These are phyloP conservation scores for Dreissena rostriformis DNA, from an alignment of 1,140 invertebrate genomes.

Conservation along the genomic window DNA sequence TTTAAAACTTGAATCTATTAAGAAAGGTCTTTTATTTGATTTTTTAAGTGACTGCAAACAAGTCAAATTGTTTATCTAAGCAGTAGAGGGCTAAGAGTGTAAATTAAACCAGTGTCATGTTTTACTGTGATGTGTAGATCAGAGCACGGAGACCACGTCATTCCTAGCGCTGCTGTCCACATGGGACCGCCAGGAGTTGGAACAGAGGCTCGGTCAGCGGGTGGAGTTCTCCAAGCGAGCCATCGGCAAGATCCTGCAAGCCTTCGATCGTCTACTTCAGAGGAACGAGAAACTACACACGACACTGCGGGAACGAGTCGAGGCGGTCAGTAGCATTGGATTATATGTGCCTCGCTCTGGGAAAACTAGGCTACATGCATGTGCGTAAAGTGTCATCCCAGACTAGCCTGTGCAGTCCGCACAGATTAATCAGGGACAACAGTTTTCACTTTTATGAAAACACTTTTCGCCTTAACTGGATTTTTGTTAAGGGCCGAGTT, in stretches of 20 bases:
- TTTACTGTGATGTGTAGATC: conserved; percentile 86
- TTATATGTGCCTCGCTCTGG: no score
- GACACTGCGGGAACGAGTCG: conserved; percentile 87
- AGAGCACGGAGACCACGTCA: conserved; percentile 97
- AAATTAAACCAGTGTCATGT: neutral
- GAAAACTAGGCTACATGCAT: no score
- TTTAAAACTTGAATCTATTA: no score
- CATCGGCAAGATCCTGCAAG: conserved; percentile 97
- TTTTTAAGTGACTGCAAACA: neutral
- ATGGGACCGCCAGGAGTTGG: conserved; percentile 98
- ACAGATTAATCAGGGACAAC: no score
- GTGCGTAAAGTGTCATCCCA: no score
- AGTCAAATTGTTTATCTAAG: neutral
- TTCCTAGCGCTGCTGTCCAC: conserved; percentile 98
- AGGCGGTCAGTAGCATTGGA: conserved; percentile 48
- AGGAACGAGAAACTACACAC: conserved; percentile 82
- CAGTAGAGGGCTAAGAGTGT: neutral
- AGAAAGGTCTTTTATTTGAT: no score
- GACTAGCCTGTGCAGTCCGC: no score
- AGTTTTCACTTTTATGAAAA: no score
- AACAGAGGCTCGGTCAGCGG: conserved; percentile 96
- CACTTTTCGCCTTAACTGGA: no score
- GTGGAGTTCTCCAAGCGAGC: conserved; percentile 89
- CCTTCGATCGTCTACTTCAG: conserved; percentile 90
- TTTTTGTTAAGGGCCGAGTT: no score